Base-by-base conservation (phyloP, 2,888 invertebrate species). In the Pseudococcus viburni region DNA sequence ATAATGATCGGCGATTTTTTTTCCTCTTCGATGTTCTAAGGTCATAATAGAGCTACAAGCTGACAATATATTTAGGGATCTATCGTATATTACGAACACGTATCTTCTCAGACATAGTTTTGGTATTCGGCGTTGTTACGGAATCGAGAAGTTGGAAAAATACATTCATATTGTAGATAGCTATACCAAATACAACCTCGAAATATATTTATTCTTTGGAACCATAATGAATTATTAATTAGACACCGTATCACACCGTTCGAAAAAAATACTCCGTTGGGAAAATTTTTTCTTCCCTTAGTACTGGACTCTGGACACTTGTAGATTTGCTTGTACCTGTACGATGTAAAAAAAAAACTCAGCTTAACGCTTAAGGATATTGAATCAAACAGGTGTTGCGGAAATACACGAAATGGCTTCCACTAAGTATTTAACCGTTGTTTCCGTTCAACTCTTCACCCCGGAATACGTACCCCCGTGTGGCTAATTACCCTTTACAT, bases 401-500 rank as follows among this genome's bases (percentile, higher is more conserved):
- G 80, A 83, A 83, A 83, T 46, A 83, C 80, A 46, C 33, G 80
- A 83, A 83, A 83, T 83, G 80, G 48, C 42, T 73, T 48, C 86
- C 68, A 73, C 39, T 15, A 86, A 46, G 33, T 86, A 68, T 73
- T 33, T 86, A 86, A 86, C 86, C 86, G 86, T 86, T 73, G 86
- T 86, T 86, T 86, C 86, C 86, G 86, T 51, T 86, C 77, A 51
- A 86, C 86, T 48, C 86, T 77, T 86, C 68, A 83, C 42, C 80
- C 80, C 80, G 42, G n/a, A 83, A 26, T 46, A 83, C 73, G 22
- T 46, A 83, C 80, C 80, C 80, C 19, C 19, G 46, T 83, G 12
- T 15, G 46, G 33, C 33, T 46, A 73, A 73, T 73, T 46, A 83
- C 42, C 80, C 80, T 42, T 73, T 46, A 0, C 46, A 19, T 46